Evolutionary conservation across 2,888 invertebrate species (phyloP), one percentile per base, ranked within the genome.

Genomic region (Drosophila birchii): DNA sequence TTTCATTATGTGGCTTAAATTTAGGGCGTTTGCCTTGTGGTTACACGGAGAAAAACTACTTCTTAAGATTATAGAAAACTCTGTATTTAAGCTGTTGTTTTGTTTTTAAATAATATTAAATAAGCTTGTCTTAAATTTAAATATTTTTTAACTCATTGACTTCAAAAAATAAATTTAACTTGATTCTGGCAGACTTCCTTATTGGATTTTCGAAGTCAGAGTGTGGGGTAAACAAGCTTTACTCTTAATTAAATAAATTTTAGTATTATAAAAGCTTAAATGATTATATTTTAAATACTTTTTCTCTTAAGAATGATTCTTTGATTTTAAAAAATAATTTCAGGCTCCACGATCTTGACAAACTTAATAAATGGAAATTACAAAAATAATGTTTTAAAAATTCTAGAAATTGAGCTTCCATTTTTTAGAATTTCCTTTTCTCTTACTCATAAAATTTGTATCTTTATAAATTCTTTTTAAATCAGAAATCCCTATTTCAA

Each of bases 1-100:
- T 76, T 79, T 80, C 75, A 69, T 80, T 86, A 79, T 75, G 75
- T 85, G 68, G 80, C 78, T 76, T 85, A 76, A 73, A 86, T 78
- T 78, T 72, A 62, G 71, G 57, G 69, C 57, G 71, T 55, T 75
- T 75, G 49, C 54, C 55, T 61, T 58, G 41, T 44, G 67, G 67
- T 38, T 67, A 60, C 54, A 54, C 54, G 12, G 38, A 54, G 38
- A 38, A 38, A 54, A 54, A 8, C 51, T 34, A 9, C 11, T 20
- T 6, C 32, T 11, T 23, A 23, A 11, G 20, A 11, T 23, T 3
- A 16, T 16, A 16, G 16, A 53, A 23, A 53, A 23, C 34, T 34
- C 16, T 6, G 20, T 3, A 51, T 20, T 34, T 51, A 51, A 34
- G 2, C 2, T 4, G 26, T 26, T 26, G 5, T 3, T 14, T 47